Evolutionary conservation across 2,888 invertebrate species (phyloP).

Genomic region (Pseudolycoriella hygida): DNA sequence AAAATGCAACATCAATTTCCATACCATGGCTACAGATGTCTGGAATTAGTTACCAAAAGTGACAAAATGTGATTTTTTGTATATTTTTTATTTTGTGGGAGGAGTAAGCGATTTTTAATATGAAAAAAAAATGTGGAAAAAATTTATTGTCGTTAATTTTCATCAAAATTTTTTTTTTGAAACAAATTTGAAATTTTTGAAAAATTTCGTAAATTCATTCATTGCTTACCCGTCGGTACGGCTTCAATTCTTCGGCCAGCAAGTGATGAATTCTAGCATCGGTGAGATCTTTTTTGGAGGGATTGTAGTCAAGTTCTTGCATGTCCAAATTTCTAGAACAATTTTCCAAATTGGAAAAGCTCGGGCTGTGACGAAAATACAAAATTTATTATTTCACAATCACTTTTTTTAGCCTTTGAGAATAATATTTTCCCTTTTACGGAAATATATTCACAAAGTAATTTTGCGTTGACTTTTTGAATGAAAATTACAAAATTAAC

Average conservation of each 20-base stretch:
- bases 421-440: too few relatives aligned
- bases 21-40: constrained; percentile 12
- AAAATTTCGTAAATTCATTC: constrained; percentile 1
- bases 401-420: too few relatives aligned
- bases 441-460: too few relatives aligned
- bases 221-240: constrained; percentile 59
- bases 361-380: constrained; percentile 37
- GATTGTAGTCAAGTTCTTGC: constrained; percentile 84
- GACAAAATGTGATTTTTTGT: too few relatives aligned
- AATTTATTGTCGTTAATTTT: not conserved
- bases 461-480: too few relatives aligned
- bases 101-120: constrained; percentile 7
- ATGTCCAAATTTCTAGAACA: constrained; percentile 84
- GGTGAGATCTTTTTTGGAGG: constrained; percentile 78
- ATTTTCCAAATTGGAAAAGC: constrained; percentile 68
- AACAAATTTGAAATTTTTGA: too few relatives aligned
- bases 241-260: constrained; percentile 74
- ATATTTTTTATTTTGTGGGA: not conserved
- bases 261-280: constrained; percentile 90
- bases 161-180: not conserved
- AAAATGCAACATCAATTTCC: constrained; percentile 10
- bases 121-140: not conserved
- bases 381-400: constrained; percentile 3
- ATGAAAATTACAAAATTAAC: too few relatives aligned
- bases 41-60: constrained; percentile 4